Conservation (phyloP, 2,888 invertebrate genomes). For the Pardosa pseudoannulata region DNA sequence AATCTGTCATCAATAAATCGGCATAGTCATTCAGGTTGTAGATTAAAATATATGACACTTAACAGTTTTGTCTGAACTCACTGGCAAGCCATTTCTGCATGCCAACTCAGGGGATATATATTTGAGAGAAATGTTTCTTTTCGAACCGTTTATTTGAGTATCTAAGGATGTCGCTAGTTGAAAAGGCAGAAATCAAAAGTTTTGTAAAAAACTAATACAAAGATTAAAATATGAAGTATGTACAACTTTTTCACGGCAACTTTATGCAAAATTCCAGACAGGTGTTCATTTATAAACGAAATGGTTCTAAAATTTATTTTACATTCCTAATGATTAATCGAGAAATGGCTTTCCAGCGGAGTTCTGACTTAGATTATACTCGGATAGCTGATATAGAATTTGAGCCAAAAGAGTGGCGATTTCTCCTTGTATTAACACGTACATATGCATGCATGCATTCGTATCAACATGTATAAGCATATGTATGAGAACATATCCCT, state of each 20-base stretch:
- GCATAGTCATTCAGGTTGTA: constrained; percentile 17
- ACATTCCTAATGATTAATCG: neutral
- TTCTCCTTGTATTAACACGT: neutral
- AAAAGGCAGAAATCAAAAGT: too few relatives aligned
- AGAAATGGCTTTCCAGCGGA: constrained; percentile 3
- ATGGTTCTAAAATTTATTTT: neutral
- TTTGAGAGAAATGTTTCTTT: too few relatives aligned
- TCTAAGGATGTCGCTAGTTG: too few relatives aligned
- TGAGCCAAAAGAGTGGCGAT: constrained; percentile 17
- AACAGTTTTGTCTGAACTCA: constrained; percentile 17
- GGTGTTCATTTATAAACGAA: neutral
- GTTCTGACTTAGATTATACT: neutral
- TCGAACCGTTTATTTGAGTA: too few relatives aligned
- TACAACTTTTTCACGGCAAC: neutral
- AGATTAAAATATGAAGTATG: neutral
- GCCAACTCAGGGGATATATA: too few relatives aligned
- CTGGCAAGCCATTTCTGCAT: constrained; percentile 23
- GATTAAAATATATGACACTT: constrained; percentile 43
- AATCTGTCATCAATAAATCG: constrained; percentile 44
- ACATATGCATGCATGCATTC: neutral
- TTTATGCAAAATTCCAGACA: neutral
- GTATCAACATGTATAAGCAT: constrained; percentile 5
- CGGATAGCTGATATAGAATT: constrained; percentile 2
- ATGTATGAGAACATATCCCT: neutral
- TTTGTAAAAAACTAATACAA: neutral